A percentile compares a stretch with the other conserved stretches of the same genome.
Conservation (phyloP, 2,888 invertebrate genomes). For the Catocala fraxini region DNA sequence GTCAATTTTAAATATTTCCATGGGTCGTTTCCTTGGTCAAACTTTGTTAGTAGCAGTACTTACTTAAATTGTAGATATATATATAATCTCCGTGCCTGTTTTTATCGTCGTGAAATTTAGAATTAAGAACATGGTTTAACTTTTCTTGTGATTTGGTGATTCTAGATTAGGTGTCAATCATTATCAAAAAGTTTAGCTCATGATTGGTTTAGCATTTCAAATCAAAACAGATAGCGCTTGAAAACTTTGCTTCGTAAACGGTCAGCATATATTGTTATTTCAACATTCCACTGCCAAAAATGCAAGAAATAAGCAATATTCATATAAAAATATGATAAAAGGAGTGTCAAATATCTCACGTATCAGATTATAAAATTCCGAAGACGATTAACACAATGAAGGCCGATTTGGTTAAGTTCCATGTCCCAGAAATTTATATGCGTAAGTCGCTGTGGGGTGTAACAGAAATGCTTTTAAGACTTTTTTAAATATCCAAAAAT, state of each 20-base stretch:
- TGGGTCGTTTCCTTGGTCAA: background rate
- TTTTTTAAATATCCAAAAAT: slow-evolving; percentile 23
- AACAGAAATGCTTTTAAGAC: slow-evolving; percentile 18
- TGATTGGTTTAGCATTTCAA: too few species aligned
- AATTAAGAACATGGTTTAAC: too few species aligned
- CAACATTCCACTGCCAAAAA: slow-evolving; percentile 21
- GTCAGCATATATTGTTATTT: slow-evolving; percentile 7
- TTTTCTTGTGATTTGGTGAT: too few species aligned
- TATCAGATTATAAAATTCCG: slow-evolving; percentile 66
- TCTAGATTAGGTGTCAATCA: too few species aligned
- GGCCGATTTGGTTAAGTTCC: slow-evolving; percentile 49
- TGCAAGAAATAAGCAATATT: slow-evolving; percentile 25
- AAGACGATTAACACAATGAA: slow-evolving; percentile 60
- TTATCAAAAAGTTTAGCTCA: too few species aligned
- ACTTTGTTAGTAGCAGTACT: background rate
- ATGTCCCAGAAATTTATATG: slow-evolving; percentile 47
- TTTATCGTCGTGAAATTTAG: too few species aligned
- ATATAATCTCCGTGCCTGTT: background rate
- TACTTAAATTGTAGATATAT: background rate
- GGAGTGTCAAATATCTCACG: slow-evolving; percentile 46
- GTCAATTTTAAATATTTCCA: too few species aligned
- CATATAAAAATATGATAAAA: slow-evolving; percentile 30
- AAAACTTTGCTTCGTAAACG: too few species aligned
- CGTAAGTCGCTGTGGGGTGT: slow-evolving; percentile 40
- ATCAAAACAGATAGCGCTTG: too few species aligned